These are phyloP conservation scores for Ernsta delagoae DNA, from an alignment of 2,888 invertebrate species.

Conservation along the genomic window DNA sequence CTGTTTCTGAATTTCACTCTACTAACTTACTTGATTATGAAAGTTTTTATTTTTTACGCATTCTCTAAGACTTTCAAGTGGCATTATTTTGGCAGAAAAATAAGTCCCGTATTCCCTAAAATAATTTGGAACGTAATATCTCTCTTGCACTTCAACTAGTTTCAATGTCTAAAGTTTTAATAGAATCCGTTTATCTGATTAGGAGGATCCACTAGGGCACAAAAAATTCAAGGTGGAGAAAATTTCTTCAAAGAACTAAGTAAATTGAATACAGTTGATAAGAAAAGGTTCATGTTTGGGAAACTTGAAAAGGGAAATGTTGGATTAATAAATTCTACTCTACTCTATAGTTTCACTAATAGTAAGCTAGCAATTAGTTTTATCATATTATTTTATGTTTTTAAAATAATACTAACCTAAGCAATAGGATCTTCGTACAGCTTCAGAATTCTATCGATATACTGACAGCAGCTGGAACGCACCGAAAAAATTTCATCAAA, in stretches of 20 bases:
- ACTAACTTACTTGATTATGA: neutral
- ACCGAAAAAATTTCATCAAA: too few species aligned
- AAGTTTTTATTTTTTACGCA: neutral
- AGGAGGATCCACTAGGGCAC: constrained; percentile 22
- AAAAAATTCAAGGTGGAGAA: constrained; percentile 28
- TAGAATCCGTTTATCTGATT: constrained; percentile 33
- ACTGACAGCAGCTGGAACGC: too few species aligned
- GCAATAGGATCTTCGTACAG: too few species aligned
- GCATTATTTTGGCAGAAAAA: neutral
- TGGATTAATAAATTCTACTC: neutral
- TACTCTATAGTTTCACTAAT: too few species aligned
- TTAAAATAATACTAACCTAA: too few species aligned
- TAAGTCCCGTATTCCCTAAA: constrained; percentile 6
- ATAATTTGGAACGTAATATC: constrained; percentile 14
- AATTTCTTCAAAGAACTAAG: constrained; percentile 29
- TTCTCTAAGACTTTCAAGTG: neutral
- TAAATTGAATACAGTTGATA: constrained; percentile 37
- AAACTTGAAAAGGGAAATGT: constrained; percentile 14
- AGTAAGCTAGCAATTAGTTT: too few species aligned
- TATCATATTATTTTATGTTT: too few species aligned
- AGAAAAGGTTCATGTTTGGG: constrained; percentile 22
- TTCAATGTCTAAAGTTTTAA: constrained; percentile 32
- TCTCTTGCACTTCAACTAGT: constrained; percentile 14
- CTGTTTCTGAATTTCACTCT: neutral
- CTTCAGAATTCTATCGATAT: too few species aligned